Conservation (phyloP, 35 echinoderm and acorn worm species). For the Ophioderma brevispina region DNA sequence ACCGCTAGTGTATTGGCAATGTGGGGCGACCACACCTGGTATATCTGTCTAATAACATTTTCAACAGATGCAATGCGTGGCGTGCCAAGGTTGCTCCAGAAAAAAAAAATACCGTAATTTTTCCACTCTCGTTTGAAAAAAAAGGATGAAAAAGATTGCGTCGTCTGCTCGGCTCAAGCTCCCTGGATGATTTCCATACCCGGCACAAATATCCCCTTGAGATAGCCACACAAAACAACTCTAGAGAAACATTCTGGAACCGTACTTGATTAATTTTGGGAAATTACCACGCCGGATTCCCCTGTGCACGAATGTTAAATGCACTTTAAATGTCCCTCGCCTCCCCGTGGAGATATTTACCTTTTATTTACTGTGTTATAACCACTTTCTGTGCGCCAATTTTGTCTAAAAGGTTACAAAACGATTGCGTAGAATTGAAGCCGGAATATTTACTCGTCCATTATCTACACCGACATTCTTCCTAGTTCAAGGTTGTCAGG, state of each 20-base stretch:
- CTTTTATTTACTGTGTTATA: neutral
- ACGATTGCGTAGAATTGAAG: neutral
- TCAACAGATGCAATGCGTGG: neutral
- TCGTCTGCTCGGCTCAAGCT: too few species aligned
- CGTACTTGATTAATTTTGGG: neutral
- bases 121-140: too few species aligned
- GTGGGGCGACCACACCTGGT: neutral
- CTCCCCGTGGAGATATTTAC: neutral
- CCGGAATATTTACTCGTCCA: neutral
- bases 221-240: neutral
- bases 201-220: neutral
- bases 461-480: neutral
- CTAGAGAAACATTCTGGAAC: neutral
- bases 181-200: neutral
- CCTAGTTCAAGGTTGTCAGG: neutral
- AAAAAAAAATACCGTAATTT: too few species aligned
- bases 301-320: neutral
- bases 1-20: neutral
- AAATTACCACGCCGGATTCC: neutral
- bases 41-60: neutral
- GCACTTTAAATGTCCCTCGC: slow-evolving; percentile 1
- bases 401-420: slow-evolving; percentile 11
- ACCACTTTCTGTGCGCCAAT: neutral
- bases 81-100: too few species aligned
- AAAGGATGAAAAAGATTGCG: too few species aligned